phyloP scores from a whole-genome alignment of 1,140 invertebrate genomes.

The Drosophila carrolli region DNA sequence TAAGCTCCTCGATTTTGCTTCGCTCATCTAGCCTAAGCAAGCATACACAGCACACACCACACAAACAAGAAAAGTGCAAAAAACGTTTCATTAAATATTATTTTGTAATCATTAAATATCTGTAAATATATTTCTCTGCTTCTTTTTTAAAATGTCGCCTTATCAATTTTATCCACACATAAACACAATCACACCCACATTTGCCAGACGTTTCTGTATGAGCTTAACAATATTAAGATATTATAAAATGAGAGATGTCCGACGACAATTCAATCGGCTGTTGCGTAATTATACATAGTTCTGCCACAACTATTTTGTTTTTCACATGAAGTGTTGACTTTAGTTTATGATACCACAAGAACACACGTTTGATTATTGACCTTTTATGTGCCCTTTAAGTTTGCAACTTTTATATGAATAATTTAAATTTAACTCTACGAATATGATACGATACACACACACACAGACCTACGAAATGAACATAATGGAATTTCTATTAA shows the following conservation, averaged over 20 bases:
- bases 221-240: conserved; percentile 58
- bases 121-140: conserved; percentile 74
- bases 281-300: conserved; percentile 55
- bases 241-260: conserved; percentile 29
- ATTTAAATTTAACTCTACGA: conserved; percentile 49
- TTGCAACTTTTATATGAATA: conserved; percentile 67
- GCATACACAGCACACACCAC: conserved; percentile 13
- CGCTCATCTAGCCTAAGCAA: conserved; percentile 53
- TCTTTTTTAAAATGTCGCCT: conserved; percentile 73
- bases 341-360: conserved; percentile 46
- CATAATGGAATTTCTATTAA: conserved; percentile 50
- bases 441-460: conserved; percentile 44
- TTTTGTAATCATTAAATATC: conserved; percentile 64
- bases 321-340: conserved; percentile 69
- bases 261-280: conserved; percentile 54
- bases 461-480: conserved; percentile 53
- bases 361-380: conserved; percentile 41
- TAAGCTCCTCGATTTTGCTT: conserved; percentile 57
- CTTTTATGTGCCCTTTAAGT: conserved; percentile 63
- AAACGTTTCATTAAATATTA: conserved; percentile 61
- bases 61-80: conserved; percentile 61
- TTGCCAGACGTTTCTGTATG: conserved; percentile 43
- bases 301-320: conserved; percentile 61
- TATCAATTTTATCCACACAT: conserved; percentile 45
- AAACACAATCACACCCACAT: conserved; percentile 31